Conservation (phyloP, 2,888 invertebrate species). For the Acrobasis consociella region DNA sequence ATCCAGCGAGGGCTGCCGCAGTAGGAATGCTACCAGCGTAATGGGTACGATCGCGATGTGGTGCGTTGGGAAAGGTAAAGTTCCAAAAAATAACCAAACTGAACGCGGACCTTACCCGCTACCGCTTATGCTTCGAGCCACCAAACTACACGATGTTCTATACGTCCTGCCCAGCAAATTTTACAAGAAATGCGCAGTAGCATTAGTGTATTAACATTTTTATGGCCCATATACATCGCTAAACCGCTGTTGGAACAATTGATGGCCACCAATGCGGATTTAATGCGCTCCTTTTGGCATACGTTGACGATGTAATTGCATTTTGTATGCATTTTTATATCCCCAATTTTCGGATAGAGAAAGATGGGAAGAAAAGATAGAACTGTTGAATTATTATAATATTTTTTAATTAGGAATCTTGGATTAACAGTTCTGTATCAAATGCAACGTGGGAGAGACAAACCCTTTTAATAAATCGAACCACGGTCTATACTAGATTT, state of each 20-base stretch:
- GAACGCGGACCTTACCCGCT: background rate
- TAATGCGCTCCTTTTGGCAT: conserved; percentile 55
- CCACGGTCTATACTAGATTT: too few species aligned
- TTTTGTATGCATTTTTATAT: conserved; percentile 19
- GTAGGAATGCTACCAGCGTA: too few species aligned
- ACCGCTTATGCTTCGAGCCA: conserved; percentile 33
- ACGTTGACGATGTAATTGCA: conserved; percentile 50
- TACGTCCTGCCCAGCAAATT: conserved; percentile 78
- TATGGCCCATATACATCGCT: conserved; percentile 74
- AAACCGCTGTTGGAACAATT: conserved; percentile 64
- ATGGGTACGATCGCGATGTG: too few species aligned
- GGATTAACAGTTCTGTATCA: too few species aligned
- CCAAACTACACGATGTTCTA: conserved; percentile 51
- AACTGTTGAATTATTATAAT: too few species aligned
- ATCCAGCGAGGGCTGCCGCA: too few species aligned
- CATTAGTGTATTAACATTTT: conserved; percentile 80
- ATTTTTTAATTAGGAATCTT: too few species aligned
- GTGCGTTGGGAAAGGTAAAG: too few species aligned
- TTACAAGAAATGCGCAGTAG: conserved; percentile 78
- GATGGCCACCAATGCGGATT: conserved; percentile 66
- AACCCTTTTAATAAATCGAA: too few species aligned
- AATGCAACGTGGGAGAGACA: too few species aligned
- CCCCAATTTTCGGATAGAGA: background rate
- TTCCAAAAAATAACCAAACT: too few species aligned
- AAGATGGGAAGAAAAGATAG: background rate